Base-by-base conservation (phyloP, 2,113 vertebrate genomes). In the Burhinus bistriatus region DNA sequence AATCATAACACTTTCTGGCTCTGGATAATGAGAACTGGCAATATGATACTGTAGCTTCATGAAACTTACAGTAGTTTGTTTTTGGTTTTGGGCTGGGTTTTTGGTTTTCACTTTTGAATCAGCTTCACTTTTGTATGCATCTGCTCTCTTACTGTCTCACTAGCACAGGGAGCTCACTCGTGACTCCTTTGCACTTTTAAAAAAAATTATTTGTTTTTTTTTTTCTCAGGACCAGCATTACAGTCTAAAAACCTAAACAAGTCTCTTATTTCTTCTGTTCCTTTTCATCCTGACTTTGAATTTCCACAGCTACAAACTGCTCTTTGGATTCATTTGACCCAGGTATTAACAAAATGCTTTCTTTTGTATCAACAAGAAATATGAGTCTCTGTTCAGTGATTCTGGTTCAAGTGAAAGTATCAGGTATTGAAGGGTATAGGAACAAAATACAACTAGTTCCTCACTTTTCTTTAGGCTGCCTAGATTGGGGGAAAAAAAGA, bases 121-220 rank as follows among this genome's bases (percentile, higher is more conserved):
- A 58, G 27, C 4, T 75, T 75, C 69, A 71, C 2, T 12, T 36
- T 58, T 75, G 23, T 40, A 79, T 62, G 14, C 7, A 54, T 54
- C 32, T 61, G 16, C 36, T 47, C 22, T 83, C 27, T 73, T 73
- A 66, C 18, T 57, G 21, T 66, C 87, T 83, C 34, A 30, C 20
- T n/a, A 79, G 47, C 17, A 54, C 22, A 90, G 15, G 22, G 27
- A 57, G 65, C 10, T 57, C 42, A 65, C n/a, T 34, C 72, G 8
- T 73, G 29, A 75, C 13, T 44, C 23, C 34, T 68, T 6, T 64
- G 16, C 23, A 80, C 7, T 47, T 66, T 17, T 51, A 18, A 10
- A 27, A 66, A 38, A 32, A 20, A 23, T 21, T 0, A 3, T 3
- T 38, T 66, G 14, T 3, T 2, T 10, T n/a, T 54, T 47, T 78